Percentiles rank a stretch among this genome's conserved stretches.
Evolutionary conservation across 2,113 vertebrate species (phyloP).

Genomic region (Prochilodus magdalenae): DNA sequence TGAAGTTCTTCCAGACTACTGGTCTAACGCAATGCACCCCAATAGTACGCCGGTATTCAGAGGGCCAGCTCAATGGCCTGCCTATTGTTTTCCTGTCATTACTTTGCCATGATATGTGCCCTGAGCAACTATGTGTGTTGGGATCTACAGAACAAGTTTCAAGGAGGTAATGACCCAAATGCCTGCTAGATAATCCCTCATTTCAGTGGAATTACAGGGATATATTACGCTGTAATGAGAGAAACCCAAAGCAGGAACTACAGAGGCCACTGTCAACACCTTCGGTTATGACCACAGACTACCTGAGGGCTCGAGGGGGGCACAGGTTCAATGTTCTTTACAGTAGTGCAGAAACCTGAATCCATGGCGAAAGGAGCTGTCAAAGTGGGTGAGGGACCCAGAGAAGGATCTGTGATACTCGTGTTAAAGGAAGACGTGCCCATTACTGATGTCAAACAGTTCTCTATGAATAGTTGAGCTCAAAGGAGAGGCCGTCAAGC

Average conservation of each 20-base stretch:
- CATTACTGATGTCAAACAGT: slow-evolving; percentile 33
- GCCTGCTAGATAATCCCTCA: slow-evolving; percentile 64
- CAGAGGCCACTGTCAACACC: slow-evolving; percentile 79
- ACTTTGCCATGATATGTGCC: slow-evolving; percentile 51
- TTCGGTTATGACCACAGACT: slow-evolving; percentile 74
- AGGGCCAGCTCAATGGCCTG: slow-evolving; percentile 5
- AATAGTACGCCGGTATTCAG: slow-evolving; percentile 30
- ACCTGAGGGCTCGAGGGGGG: slow-evolving; percentile 56
- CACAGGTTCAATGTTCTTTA: slow-evolving; percentile 52
- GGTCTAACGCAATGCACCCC: no score
- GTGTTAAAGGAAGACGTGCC: slow-evolving; percentile 6
- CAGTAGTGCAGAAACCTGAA: slow-evolving; percentile 20
- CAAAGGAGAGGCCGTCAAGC: slow-evolving; percentile 2
- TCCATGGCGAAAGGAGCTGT: slow-evolving; percentile 42
- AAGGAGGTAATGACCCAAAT: slow-evolving; percentile 64
- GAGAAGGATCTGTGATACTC: slow-evolving; percentile 24
- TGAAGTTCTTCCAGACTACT: no score
- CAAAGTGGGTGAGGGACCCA: slow-evolving; percentile 39
- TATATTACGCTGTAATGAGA: slow-evolving; percentile 70
- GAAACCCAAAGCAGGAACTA: slow-evolving; percentile 75
- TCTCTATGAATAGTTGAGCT: neutral
- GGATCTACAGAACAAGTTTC: slow-evolving; percentile 61
- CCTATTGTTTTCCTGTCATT: slow-evolving; percentile 48
- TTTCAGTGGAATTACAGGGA: slow-evolving; percentile 72
- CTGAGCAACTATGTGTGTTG: slow-evolving; percentile 45